A percentile compares a stretch with the other conserved stretches of the same genome.
Conservation (phyloP, 2,888 invertebrate species). For the Xylophagus ater region DNA sequence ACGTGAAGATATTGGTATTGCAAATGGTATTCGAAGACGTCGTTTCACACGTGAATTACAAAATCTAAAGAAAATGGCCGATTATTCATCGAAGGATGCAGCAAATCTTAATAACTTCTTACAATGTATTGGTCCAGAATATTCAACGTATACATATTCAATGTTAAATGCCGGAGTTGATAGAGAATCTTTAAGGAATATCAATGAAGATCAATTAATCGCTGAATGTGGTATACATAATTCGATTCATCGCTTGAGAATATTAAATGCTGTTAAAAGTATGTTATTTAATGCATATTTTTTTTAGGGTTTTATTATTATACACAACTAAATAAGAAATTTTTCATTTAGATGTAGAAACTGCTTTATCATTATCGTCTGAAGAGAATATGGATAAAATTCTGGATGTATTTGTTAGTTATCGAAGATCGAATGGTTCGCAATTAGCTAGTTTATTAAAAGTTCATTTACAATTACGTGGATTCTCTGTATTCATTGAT, state of each 20-base stretch:
- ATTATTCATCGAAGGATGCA: conserved; percentile 88
- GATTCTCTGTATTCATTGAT: conserved; percentile 95
- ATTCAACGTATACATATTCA: conserved; percentile 91
- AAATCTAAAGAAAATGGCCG: conserved; percentile 89
- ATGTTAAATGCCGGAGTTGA: conserved; percentile 95
- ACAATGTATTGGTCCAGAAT: conserved; percentile 73
- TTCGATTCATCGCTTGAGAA: conserved; percentile 86
- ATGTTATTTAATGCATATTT: conserved; percentile 18
- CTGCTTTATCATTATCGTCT: conserved; percentile 51
- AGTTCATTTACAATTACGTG: conserved; percentile 86
- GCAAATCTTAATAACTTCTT: conserved; percentile 83
- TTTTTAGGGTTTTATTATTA: neutral
- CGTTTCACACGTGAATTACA: conserved; percentile 87
- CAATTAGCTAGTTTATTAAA: conserved; percentile 91
- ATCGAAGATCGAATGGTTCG: conserved; percentile 92
- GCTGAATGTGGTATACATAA: conserved; percentile 86
- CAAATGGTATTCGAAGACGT: conserved; percentile 86
- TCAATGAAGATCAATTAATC: conserved; percentile 85
- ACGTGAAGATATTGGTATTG: conserved; percentile 81
- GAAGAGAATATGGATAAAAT: conserved; percentile 77
- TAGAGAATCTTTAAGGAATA: conserved; percentile 68
- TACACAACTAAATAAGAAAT: neutral
- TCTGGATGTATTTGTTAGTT: conserved; percentile 96
- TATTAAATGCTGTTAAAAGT: conserved; percentile 71
- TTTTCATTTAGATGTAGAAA: conserved; percentile 48